Evolutionary conservation across 2,797 vertebrate species (phyloP), one percentile per base, ranked within the genome.

Genomic region (Paguma larvata): DNA sequence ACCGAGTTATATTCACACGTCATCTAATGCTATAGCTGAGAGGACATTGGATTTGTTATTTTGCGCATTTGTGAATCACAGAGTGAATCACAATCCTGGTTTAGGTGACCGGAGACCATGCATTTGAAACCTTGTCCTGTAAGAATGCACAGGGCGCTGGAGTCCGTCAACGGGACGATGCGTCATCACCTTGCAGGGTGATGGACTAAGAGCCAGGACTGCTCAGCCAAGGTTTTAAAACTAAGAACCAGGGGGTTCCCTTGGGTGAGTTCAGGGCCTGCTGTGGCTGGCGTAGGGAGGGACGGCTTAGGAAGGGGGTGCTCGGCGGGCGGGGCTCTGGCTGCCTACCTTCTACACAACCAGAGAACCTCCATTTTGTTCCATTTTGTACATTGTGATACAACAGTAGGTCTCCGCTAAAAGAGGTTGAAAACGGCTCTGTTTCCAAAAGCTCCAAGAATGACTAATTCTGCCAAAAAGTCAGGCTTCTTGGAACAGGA

Each of bases 401-500:
- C 85, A 21, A 3, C 14, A 1, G 1, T n/a, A 48, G 27, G 19
- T 67, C 87, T 89, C 72, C 89, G 59, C 44, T 92, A 32, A 67
- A 77, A 63, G 48, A 53, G 16, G 10, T 38, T 85, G 65, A 88
- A 53, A 91, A 9, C 89, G 19, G 15, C 68, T 56, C 0, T 72
- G 30, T 90, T 92, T 89, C 75, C 32, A 30, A n/a, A 34, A 94
- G 65, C 68, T 82, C 77, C 65, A 32, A 62, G 80, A 87, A 79
- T 63, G 19, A 80, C 65, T 46, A n/a, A 62, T 70, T 48, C 77
- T 62, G 48, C 62, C 72, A 41, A 89, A 86, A 53, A 79, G 25
- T 15, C 34, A 67, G 34, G 16, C 75, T 95, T 83, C 86, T 94
- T 30, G 14, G 13, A 56, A 59, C 21, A 91, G 65, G 9, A 48